phyloP scores from a whole-genome alignment of 1,140 invertebrate species.

The Penaeus japonicus region DNA sequence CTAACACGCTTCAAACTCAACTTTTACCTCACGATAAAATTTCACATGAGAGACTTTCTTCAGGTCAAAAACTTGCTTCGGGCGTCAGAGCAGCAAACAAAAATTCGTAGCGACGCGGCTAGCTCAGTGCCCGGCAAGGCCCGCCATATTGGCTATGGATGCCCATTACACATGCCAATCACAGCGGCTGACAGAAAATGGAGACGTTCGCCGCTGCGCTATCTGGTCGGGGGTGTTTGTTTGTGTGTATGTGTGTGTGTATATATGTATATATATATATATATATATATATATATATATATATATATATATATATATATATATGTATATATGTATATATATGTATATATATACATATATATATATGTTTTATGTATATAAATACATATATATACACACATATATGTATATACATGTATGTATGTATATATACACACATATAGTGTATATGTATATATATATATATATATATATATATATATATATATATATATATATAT shows the following conservation, averaged over 20 bases:
- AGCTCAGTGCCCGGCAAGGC: too few relatives aligned
- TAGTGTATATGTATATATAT: neutral
- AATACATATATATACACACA: constrained; percentile 2
- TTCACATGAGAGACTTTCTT: too few relatives aligned
- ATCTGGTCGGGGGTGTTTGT: neutral
- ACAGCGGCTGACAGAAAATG: too few relatives aligned
- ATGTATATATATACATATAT: constrained; percentile 17
- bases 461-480: neutral
- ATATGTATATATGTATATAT: neutral
- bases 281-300: neutral
- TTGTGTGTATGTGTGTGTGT: neutral
- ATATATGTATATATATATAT: neutral
- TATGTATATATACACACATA: neutral
- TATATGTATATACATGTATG: constrained; percentile 13
- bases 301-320: neutral
- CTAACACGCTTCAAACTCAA: too few relatives aligned
- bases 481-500: neutral
- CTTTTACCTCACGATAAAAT: too few relatives aligned
- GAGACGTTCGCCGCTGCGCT: neutral
- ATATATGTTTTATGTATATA: neutral
- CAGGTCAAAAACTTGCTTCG: too few relatives aligned
- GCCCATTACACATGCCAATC: too few relatives aligned
- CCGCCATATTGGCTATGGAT: too few relatives aligned
- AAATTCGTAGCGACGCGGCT: too few relatives aligned
- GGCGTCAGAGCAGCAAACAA: too few relatives aligned